Percentiles rank a stretch among this genome's conserved stretches.
phyloP scores from a whole-genome alignment of 2,797 vertebrate genomes.

The Synaphobranchus kaupii region DNA sequence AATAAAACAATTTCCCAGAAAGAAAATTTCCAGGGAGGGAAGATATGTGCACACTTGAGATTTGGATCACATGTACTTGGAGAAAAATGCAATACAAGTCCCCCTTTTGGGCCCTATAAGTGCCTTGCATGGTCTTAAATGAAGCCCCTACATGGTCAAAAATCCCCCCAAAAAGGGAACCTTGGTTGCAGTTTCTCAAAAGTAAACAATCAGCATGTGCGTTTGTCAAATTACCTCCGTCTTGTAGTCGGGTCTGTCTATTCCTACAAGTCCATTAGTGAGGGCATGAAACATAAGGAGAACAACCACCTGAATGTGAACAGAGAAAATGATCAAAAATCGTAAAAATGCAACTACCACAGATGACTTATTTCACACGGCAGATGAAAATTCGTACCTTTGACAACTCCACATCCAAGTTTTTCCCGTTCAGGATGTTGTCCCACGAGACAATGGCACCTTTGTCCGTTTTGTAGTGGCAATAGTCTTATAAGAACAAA shows the following conservation, averaged over 20 bases:
- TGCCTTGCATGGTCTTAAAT: background rate
- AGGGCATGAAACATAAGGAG: conserved; percentile 83
- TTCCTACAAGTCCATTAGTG: conserved; percentile 76
- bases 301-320: conserved; percentile 75
- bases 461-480: conserved; percentile 65
- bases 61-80: background rate
- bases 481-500: conserved; percentile 60
- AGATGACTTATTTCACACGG: background rate
- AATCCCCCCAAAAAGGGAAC: background rate
- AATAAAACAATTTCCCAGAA: background rate
- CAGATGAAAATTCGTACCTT: conserved; percentile 75
- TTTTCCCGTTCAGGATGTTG: conserved; percentile 70
- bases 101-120: background rate
- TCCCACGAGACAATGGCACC: conserved; percentile 72
- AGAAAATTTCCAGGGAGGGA: background rate
- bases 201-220: background rate
- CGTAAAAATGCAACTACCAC: background rate
- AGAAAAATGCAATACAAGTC: no score
- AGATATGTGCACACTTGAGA: background rate
- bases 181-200: background rate
- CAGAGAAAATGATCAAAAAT: background rate
- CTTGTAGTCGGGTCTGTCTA: conserved; percentile 73
- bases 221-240: conserved; percentile 74
- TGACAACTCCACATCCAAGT: conserved; percentile 78
- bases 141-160: background rate